These are phyloP conservation scores for Ladona fulva DNA, from an alignment of 1,140 invertebrate species.

Conservation along the genomic window DNA sequence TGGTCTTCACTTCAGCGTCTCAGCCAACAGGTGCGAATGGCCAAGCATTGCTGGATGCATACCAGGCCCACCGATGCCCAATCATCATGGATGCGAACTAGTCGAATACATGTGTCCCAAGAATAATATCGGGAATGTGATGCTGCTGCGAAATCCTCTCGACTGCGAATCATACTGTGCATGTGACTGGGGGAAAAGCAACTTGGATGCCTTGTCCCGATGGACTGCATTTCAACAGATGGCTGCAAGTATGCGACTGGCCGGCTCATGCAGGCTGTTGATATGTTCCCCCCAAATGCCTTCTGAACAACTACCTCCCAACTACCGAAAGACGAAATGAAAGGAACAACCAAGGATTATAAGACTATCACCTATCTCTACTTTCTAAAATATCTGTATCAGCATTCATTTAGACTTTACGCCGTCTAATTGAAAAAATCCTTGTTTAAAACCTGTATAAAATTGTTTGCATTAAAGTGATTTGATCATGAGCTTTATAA, in stretches of 20 bases:
- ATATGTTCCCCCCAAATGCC: too few relatives aligned
- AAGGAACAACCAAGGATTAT: too few relatives aligned
- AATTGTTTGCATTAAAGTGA: too few relatives aligned
- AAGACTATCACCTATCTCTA: too few relatives aligned
- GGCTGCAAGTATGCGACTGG: constrained; percentile 27
- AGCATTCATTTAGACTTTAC: too few relatives aligned
- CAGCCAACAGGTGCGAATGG: constrained; percentile 26
- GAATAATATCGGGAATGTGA: constrained; percentile 1
- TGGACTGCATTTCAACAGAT: constrained; percentile 22
- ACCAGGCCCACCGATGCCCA: background rate
- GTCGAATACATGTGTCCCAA: constrained; percentile 15
- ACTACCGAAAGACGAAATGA: too few relatives aligned
- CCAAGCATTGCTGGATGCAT: constrained; percentile 23
- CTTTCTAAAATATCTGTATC: too few relatives aligned
- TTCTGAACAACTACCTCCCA: too few relatives aligned
- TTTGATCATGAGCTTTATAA: too few relatives aligned
- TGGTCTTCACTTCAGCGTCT: constrained; percentile 26
- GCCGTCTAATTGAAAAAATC: too few relatives aligned
- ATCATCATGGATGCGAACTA: background rate
- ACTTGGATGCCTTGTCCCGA: constrained; percentile 22
- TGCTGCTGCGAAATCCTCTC: constrained; percentile 23
- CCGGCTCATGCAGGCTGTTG: constrained; percentile 16
- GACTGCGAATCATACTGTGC: constrained; percentile 26
- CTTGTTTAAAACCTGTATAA: too few relatives aligned
- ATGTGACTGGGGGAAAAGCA: constrained; percentile 27